These are phyloP conservation scores for Yponomeuta evonymella DNA, from an alignment of 2,888 invertebrate species.

Conservation along the genomic window DNA sequence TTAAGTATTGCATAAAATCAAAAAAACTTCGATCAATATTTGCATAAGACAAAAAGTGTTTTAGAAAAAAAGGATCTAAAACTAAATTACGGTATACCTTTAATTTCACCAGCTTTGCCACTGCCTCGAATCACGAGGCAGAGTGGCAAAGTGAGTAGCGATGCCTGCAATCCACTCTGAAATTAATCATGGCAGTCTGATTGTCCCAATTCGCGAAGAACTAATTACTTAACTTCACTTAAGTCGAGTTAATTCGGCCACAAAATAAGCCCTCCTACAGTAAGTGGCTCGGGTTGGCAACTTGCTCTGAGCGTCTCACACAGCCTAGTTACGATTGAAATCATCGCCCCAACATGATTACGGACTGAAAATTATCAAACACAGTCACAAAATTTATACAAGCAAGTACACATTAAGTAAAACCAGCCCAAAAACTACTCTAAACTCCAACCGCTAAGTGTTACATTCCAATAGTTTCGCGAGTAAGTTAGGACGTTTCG, in stretches of 20 bases:
- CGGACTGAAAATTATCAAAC: background rate
- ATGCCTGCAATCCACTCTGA: background rate
- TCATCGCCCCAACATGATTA: background rate
- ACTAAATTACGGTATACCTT: too few species aligned
- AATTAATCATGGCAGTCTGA: background rate
- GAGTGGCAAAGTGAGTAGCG: background rate
- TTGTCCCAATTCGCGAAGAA: background rate
- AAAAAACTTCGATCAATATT: too few species aligned
- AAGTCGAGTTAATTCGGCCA: background rate
- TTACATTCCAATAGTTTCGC: background rate
- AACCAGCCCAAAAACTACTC: background rate
- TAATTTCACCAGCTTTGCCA: too few species aligned
- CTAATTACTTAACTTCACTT: conserved; percentile 3
- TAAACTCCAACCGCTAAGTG: background rate
- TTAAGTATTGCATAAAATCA: too few species aligned
- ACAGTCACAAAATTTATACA: background rate
- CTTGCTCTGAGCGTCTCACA: background rate
- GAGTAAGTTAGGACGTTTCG: background rate
- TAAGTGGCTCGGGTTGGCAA: background rate
- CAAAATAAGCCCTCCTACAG: background rate
- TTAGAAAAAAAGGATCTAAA: too few species aligned
- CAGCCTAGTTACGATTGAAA: background rate
- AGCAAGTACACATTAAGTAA: background rate
- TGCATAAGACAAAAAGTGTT: too few species aligned
- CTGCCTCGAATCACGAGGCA: too few species aligned